Conservation (phyloP, 2,797 vertebrate species). For the Eidolon dupreanum region DNA sequence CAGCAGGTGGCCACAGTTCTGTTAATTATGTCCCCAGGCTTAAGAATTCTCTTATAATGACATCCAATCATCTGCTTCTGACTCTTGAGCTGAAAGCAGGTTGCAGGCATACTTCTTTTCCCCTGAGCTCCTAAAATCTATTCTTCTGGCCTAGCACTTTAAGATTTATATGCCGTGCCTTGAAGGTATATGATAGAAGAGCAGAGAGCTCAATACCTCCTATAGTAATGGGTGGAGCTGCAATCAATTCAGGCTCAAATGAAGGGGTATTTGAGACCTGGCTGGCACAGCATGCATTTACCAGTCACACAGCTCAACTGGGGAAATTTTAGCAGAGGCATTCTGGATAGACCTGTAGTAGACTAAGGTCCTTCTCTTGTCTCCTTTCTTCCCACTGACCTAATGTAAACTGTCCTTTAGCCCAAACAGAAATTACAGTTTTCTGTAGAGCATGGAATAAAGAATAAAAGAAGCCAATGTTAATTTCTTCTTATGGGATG, state of each 20-base stretch:
- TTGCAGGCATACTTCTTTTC: conserved; percentile 33
- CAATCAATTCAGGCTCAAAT: background rate
- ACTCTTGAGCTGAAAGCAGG: conserved; percentile 67
- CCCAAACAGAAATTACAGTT: background rate
- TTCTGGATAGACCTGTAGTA: background rate
- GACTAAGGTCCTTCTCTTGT: background rate
- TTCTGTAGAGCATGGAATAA: background rate
- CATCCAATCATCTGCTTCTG: conserved; percentile 74
- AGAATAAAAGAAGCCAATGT: background rate
- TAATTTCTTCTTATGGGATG: background rate
- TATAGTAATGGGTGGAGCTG: background rate
- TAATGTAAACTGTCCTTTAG: background rate
- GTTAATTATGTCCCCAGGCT: conserved; percentile 82
- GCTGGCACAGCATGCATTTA: background rate
- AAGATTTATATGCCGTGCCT: conserved; percentile 48
- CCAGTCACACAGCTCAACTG: background rate
- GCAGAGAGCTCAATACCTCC: background rate
- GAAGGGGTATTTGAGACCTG: background rate
- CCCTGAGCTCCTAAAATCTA: conserved; percentile 63
- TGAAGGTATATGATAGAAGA: background rate
- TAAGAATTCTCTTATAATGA: conserved; percentile 66
- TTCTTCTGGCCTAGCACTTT: conserved; percentile 54
- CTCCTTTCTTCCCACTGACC: background rate
- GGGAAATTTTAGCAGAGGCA: background rate
- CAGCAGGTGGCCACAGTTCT: conserved; percentile 78